Evolutionary conservation across 1,140 invertebrate genomes (phyloP), one percentile per base, ranked within the genome.

Genomic region (Campoletis sonorensis): DNA sequence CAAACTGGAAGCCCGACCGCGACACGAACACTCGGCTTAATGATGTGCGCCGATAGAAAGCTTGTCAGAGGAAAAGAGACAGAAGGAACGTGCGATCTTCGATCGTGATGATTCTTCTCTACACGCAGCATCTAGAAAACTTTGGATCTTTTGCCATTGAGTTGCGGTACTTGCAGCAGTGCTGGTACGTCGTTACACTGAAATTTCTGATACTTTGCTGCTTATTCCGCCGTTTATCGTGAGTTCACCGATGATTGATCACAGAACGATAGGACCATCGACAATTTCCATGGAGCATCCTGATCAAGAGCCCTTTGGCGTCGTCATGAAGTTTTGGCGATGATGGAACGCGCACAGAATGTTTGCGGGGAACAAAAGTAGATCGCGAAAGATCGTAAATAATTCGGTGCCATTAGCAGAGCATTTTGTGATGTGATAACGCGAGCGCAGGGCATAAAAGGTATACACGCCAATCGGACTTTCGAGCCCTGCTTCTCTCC

Each of bases 401-500:
- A 85, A 84, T 84, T 77, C 71, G 79, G 40, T 86, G 85, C 86
- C 85, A 88, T 88, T 88, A 88, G 85, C 83, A 84, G 83, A 80
- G 79, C 84, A 82, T 87, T 87, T 83, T 81, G 84, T 80, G 86
- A 87, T 86, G 86, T 84, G 85, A 82, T 79, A 82, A 81, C 70
- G 49, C 49, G 79, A 71, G 80, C 33, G 67, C 45, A 27, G 49
- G 61, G 67, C 40, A 71, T 68, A 87, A 87, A 87, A 86, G 81
- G 85, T 87, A 45, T 45, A 87, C 84, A 87, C 83, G 83, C 84
- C 86, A 84, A 87, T 87, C 84, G 84, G 77, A 84, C 75, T 75
- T 80, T 81, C 83, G 81, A 82, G 86, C 81, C 81, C 81, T 80
- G 83, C 83, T 81, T 73, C 21, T 54, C 49, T 15, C 15, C 68